These are phyloP conservation scores for Malthinus flaveolus DNA, from an alignment of 2,888 invertebrate genomes.

Conservation along the genomic window DNA sequence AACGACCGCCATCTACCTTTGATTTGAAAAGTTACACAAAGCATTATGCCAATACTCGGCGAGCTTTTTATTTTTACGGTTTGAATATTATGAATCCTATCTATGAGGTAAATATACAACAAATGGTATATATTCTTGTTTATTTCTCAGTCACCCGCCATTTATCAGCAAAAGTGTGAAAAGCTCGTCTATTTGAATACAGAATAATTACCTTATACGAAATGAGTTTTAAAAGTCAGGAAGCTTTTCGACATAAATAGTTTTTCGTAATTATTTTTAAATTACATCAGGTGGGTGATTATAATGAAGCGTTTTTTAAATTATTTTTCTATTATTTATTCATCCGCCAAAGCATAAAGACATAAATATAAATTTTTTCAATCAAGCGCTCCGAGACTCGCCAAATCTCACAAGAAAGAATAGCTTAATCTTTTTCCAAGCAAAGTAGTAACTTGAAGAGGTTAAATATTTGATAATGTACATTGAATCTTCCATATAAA, in stretches of 20 bases:
- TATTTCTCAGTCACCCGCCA: constrained; percentile 3
- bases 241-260: neutral
- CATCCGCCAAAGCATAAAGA: too few species aligned
- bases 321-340: too few species aligned
- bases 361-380: too few species aligned
- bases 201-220: neutral
- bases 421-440: too few species aligned
- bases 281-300: neutral
- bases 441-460: too few species aligned
- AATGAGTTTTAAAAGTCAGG: neutral
- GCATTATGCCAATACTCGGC: constrained; percentile 28
- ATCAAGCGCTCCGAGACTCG: too few species aligned
- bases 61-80: constrained; percentile 25
- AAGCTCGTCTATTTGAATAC: neutral
- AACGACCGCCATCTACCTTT: constrained; percentile 43
- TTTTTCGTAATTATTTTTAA: neutral
- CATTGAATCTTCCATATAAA: too few species aligned
- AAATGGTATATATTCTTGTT: constrained; percentile 5
- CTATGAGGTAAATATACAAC: neutral
- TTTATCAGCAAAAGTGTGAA: constrained; percentile 1
- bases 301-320: too few species aligned
- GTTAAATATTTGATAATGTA: too few species aligned
- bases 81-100: constrained; percentile 21
- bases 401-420: too few species aligned
- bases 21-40: constrained; percentile 43